Percentiles rank a stretch among this genome's conserved stretches.
Conservation (phyloP, 1,140 invertebrate species). For the Diplogasteroides magnus region DNA sequence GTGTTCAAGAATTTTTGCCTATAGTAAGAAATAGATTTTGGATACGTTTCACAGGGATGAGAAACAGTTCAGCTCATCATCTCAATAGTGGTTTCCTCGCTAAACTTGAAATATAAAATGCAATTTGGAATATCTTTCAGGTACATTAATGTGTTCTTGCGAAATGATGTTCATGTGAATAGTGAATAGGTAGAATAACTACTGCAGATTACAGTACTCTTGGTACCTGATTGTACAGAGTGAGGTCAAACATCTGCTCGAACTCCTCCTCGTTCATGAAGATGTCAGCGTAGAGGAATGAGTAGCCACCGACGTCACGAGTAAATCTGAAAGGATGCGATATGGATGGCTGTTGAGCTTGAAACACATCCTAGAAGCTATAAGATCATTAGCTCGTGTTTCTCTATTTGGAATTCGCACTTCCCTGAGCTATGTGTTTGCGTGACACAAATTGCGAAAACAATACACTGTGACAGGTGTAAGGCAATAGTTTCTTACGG, state of each 20-base stretch:
- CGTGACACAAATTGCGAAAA: too few species aligned
- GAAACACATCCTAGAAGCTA: too few species aligned
- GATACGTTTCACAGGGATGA: not conserved
- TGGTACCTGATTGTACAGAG: constrained; percentile 69
- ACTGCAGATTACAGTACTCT: not conserved
- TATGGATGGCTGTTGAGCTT: too few species aligned
- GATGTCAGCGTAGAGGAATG: constrained; percentile 75
- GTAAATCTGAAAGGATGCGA: constrained; percentile 58
- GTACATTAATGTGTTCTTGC: too few species aligned
- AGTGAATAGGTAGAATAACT: not conserved
- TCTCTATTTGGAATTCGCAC: too few species aligned
- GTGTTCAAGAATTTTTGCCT: not conserved
- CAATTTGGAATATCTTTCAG: constrained; percentile 38
- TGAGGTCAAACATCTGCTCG: constrained; percentile 73
- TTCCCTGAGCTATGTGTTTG: too few species aligned
- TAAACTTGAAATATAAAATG: constrained; percentile 69
- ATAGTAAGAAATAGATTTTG: not conserved
- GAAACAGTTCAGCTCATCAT: constrained; percentile 60
- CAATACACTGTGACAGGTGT: not conserved
- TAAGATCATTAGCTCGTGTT: too few species aligned
- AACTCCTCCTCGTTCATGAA: constrained; percentile 73
- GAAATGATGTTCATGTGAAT: too few species aligned
- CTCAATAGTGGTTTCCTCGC: constrained; percentile 62
- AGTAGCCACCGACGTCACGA: constrained; percentile 61
- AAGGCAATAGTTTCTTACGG: not conserved